A percentile compares a stretch with the other conserved stretches of the same genome.
These are phyloP conservation scores for Thymelicus sylvestris DNA, from an alignment of 2,888 invertebrate genomes.

Conservation along the genomic window DNA sequence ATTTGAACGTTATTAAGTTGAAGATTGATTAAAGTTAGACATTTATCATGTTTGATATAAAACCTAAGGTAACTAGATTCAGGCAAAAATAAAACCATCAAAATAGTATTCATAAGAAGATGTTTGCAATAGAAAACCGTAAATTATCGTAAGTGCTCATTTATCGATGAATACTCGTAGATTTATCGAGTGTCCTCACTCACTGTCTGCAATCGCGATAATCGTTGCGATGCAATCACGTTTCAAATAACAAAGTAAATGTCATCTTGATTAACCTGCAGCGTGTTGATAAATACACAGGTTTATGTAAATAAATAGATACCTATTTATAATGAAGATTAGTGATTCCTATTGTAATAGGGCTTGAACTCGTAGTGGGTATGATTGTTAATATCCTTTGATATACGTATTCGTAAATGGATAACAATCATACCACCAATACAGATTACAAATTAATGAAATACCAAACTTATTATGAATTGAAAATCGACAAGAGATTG, in stretches of 20 bases:
- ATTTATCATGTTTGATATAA: no score
- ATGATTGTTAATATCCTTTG: no score
- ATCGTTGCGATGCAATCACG: not conserved
- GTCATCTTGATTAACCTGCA: constrained; percentile 6
- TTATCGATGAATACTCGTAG: constrained; percentile 11
- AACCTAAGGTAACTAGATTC: no score
- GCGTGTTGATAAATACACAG: constrained; percentile 39
- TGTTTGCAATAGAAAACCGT: not conserved
- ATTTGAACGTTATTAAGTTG: not conserved
- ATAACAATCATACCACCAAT: no score
- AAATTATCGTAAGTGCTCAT: constrained; percentile 20
- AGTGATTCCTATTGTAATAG: no score
- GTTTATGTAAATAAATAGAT: constrained; percentile 28
- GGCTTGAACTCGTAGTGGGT: no score
- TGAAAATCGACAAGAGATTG: no score
- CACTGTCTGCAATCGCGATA: constrained; percentile 1
- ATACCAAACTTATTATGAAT: no score
- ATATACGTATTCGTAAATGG: no score
- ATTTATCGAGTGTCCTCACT: constrained; percentile 10
- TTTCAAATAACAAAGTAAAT: constrained; percentile 8
- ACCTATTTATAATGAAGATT: no score
- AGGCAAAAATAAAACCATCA: not conserved
- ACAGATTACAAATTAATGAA: no score
- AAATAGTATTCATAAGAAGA: no score
- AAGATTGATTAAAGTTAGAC: not conserved